A percentile compares a stretch with the other conserved stretches of the same genome.
Conservation (phyloP, 2,888 invertebrate species). For the Pocota personata region DNA sequence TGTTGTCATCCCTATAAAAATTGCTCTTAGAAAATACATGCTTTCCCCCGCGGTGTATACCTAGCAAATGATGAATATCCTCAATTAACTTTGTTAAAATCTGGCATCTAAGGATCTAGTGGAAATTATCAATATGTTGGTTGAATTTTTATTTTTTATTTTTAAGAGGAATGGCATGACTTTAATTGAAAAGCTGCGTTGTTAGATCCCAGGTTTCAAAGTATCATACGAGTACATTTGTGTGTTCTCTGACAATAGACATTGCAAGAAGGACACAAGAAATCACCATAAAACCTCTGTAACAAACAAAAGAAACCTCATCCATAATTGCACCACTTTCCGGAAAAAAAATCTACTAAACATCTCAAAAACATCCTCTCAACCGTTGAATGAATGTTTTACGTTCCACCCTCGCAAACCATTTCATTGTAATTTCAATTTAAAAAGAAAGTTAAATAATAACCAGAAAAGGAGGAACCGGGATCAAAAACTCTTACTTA, state of each 20-base stretch:
- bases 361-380: background rate
- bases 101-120: no score
- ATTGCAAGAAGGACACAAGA: background rate
- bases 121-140: no score
- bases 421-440: constrained; percentile 33
- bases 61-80: no score
- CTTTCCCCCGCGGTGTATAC: no score
- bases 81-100: no score
- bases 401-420: constrained; percentile 52
- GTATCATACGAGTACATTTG: no score
- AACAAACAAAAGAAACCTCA: background rate
- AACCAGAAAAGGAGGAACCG: constrained; percentile 27
- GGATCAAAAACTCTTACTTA: constrained; percentile 25
- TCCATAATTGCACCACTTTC: background rate
- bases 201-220: no score
- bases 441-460: constrained; percentile 4
- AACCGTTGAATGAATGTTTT: constrained; percentile 49
- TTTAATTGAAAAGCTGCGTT: no score
- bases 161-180: no score
- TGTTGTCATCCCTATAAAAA: no score
- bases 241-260: background rate
- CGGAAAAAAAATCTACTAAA: background rate
- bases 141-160: no score
- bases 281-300: background rate
- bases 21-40: no score